These are phyloP conservation scores for Mamestra brassicae DNA, from an alignment of 2,888 invertebrate species.

Conservation along the genomic window DNA sequence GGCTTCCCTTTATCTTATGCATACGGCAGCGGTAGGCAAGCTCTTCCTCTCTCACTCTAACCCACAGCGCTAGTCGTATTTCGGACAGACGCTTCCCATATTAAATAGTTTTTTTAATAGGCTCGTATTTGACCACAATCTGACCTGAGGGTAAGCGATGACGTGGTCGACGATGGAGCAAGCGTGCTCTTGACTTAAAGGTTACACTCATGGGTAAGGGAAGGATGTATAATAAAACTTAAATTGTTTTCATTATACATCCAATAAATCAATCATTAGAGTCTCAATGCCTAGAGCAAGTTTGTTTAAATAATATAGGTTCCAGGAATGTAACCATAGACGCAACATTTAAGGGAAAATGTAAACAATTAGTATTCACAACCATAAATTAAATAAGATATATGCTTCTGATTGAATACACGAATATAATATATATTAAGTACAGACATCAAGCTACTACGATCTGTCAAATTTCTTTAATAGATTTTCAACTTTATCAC, in stretches of 20 bases:
- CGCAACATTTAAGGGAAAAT: slow-evolving; percentile 9
- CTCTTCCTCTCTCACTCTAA: too few relatives aligned
- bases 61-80: too few relatives aligned
- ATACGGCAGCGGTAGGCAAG: too few relatives aligned
- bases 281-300: slow-evolving; percentile 1
- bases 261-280: background rate
- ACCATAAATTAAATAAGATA: background rate
- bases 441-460: too few relatives aligned
- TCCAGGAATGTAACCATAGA: background rate
- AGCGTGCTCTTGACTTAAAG: background rate
- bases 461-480: too few relatives aligned
- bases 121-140: background rate
- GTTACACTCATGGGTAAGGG: too few relatives aligned
- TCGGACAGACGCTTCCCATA: too few relatives aligned
- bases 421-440: background rate
- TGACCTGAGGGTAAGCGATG: background rate
- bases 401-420: background rate
- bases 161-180: background rate
- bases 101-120: too few relatives aligned
- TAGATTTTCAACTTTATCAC: too few relatives aligned
- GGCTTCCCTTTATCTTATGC: too few relatives aligned
- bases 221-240: too few relatives aligned
- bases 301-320: slow-evolving; percentile 26
- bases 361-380: slow-evolving; percentile 9
- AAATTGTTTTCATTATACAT: background rate